A percentile compares a stretch with the other conserved stretches of the same genome.
These are phyloP conservation scores for Tenthredo notha DNA, from an alignment of 2,888 invertebrate genomes.

Conservation along the genomic window DNA sequence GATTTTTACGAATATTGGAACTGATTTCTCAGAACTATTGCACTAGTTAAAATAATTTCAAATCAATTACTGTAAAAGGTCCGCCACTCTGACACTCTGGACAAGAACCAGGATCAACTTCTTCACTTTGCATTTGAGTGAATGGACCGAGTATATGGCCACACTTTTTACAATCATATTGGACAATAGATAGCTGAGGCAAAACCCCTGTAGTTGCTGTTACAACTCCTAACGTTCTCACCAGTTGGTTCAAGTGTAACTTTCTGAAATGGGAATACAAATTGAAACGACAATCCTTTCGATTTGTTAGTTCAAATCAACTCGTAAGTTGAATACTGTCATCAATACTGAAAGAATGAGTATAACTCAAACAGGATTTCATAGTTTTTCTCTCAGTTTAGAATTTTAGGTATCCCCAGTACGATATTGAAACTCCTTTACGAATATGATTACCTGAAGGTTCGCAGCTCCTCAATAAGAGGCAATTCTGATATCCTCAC, in stretches of 20 bases:
- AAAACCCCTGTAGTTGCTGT: conserved; percentile 97
- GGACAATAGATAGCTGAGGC: conserved; percentile 96
- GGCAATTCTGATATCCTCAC: conserved; percentile 97
- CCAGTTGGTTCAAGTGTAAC: conserved; percentile 95
- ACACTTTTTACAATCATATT: conserved; percentile 98
- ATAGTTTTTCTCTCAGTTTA: neutral
- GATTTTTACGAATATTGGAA: neutral
- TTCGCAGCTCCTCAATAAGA: conserved; percentile 96
- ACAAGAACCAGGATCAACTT: conserved; percentile 97
- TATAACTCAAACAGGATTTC: neutral
- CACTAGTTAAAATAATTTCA: conserved; percentile 9
- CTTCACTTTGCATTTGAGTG: conserved; percentile 94
- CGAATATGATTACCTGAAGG: conserved; percentile 83
- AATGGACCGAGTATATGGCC: conserved; percentile 97
- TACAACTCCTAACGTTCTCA: conserved; percentile 96
- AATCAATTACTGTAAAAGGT: conserved; percentile 89
- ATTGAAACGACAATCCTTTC: neutral
- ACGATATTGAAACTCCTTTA: neutral
- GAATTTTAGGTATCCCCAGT: neutral
- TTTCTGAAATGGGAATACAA: conserved; percentile 79
- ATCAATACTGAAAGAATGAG: neutral
- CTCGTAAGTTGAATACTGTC: neutral
- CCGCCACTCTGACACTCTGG: conserved; percentile 98
- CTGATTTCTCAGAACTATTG: neutral
- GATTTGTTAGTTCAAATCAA: neutral